Conservation (phyloP, 2,797 vertebrate species). For the Salmo trutta region DNA sequence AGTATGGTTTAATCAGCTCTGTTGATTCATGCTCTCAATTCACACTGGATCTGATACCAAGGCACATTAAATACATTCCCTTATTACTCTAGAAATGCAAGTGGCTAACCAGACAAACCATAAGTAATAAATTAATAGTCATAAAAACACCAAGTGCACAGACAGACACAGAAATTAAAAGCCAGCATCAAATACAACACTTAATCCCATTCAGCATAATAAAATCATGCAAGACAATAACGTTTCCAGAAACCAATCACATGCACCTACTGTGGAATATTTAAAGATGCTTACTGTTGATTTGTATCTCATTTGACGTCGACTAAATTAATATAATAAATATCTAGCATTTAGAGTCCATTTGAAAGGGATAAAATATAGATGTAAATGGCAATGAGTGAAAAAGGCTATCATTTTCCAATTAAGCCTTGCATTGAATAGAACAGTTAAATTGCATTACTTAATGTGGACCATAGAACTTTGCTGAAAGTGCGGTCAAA, state of each 20-base stretch:
- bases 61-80: slow-evolving; percentile 92
- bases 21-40: slow-evolving; percentile 92
- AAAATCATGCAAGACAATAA: slow-evolving; percentile 75
- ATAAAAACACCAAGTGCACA: slow-evolving; percentile 86
- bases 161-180: slow-evolving; percentile 94
- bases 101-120: slow-evolving; percentile 88
- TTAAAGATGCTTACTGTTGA: slow-evolving; percentile 73
- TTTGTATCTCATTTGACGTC: slow-evolving; percentile 69
- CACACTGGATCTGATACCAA: slow-evolving; percentile 86
- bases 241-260: slow-evolving; percentile 69
- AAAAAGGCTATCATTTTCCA: slow-evolving; percentile 49
- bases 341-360: slow-evolving; percentile 59
- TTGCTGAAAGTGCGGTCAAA: slow-evolving; percentile 13
- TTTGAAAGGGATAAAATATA: slow-evolving; percentile 52
- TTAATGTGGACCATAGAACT: slow-evolving; percentile 16
- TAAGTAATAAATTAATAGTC: slow-evolving; percentile 92
- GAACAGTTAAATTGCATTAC: slow-evolving; percentile 16
- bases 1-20: slow-evolving; percentile 83
- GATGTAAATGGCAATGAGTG: slow-evolving; percentile 41
- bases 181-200: slow-evolving; percentile 81
- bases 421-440: slow-evolving; percentile 31
- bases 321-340: slow-evolving; percentile 72
- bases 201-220: slow-evolving; percentile 78
- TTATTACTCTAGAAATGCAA: slow-evolving; percentile 94
- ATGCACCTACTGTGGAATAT: slow-evolving; percentile 64